Evolutionary conservation across 2,797 vertebrate species (phyloP).

Genomic region (Syndactyla subalaris): DNA sequence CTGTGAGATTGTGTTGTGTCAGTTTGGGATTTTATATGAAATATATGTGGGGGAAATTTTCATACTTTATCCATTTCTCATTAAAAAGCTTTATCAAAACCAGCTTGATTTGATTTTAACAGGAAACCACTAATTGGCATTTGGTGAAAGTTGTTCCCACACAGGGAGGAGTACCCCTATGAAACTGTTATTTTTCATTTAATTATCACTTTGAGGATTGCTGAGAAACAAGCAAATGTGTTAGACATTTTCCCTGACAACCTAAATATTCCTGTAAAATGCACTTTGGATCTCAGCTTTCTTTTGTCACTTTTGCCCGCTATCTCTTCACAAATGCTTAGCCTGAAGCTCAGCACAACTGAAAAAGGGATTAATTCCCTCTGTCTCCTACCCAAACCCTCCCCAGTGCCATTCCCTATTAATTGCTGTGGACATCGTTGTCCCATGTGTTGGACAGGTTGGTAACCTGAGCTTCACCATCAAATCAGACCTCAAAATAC

Average conservation of each 20-base stretch:
- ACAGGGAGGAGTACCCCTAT: conserved; percentile 63
- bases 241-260: conserved; percentile 68
- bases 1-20: neutral
- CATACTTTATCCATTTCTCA: conserved; percentile 55
- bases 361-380: neutral
- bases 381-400: neutral
- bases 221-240: conserved; percentile 65
- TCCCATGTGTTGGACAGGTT: neutral
- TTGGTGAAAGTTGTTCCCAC: conserved; percentile 68
- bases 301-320: conserved; percentile 32
- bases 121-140: conserved; percentile 66
- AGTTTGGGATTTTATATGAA: conserved; percentile 41
- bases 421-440: neutral
- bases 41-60: conserved; percentile 4
- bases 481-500: neutral
- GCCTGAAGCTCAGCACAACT: neutral
- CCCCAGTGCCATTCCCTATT: neutral
- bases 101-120: conserved; percentile 64
- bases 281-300: conserved; percentile 37
- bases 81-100: conserved; percentile 69
- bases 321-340: neutral
- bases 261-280: conserved; percentile 44
- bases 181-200: conserved; percentile 70
- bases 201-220: conserved; percentile 71
- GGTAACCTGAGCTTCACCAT: neutral